A percentile compares a stretch with the other conserved stretches of the same genome.
These are phyloP conservation scores for Casuarius casuarius DNA, from an alignment of 2,113 vertebrate species.

Conservation along the genomic window DNA sequence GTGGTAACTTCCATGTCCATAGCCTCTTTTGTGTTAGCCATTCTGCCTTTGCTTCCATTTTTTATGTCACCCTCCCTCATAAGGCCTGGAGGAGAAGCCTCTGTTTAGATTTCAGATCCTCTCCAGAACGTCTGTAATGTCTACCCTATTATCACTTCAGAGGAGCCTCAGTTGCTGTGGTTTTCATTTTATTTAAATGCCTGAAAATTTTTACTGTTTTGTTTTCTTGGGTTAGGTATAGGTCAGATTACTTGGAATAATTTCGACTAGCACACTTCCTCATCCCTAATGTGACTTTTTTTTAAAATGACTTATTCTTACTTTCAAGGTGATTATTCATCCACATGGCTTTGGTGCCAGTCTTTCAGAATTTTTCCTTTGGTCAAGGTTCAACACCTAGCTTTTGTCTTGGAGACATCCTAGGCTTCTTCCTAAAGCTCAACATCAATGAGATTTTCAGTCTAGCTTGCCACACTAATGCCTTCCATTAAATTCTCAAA, in stretches of 20 bases:
- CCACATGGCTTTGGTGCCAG: neutral
- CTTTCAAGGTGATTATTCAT: neutral
- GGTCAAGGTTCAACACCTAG: neutral
- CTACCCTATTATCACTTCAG: neutral
- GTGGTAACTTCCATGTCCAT: neutral
- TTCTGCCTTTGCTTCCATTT: neutral
- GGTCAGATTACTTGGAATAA: neutral
- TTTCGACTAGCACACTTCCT: neutral
- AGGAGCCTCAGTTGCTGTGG: neutral
- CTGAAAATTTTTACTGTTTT: neutral
- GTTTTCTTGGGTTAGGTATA: neutral
- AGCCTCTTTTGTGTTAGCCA: neutral
- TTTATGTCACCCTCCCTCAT: neutral
- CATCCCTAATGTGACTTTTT: neutral
- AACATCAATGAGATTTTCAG: neutral
- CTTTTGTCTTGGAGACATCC: neutral
- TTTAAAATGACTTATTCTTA: neutral
- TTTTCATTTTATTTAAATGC: neutral
- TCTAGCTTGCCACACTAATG: neutral
- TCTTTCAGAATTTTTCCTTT: neutral
- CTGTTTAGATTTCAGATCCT: neutral
- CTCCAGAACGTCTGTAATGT: neutral
- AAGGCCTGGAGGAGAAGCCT: neutral
- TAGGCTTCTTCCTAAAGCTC: neutral
- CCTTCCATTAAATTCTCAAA: neutral